Base-by-base conservation (phyloP, 2,888 invertebrate species). In the Pterostichus madidus region DNA sequence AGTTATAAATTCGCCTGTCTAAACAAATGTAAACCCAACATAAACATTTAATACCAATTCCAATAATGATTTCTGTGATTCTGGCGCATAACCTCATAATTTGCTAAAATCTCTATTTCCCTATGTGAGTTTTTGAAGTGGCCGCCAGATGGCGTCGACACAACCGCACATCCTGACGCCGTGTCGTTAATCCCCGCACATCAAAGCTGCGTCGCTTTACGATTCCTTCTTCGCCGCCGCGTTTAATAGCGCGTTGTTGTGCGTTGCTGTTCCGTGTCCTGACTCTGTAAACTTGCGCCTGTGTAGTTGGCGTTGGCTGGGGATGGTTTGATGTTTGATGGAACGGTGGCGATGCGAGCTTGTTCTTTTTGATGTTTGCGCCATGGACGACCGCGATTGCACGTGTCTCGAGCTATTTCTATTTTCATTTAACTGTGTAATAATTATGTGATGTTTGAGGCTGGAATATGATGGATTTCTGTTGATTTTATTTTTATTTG, bases 81-180 rank as follows among this genome's bases (percentile, higher is more conserved):
- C 7, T 39, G 39, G 7, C 39, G 5, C 39, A 39, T 35, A 64
- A 32, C 13, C 35, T 64, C 6, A 64, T 64, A 64, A 64, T 64
- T 64, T 64, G 64, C 39, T 64, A 64, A 64, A 64, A 64, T 64
- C 39, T 52, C 52, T 52, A 52, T 52, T 52, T 52, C 52, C 52
- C 13, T 5, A n/a, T 39, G 8, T 59, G 59, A 6, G 11, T 49
- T 15, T 75, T 75, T 75, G 75, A 75, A 75, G 75, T 75, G 24
- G 15, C 77, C 56, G 35, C 56, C 77, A 77, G 77, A 77, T 77
- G 77, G 13, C 77, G 15, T 71, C n/a, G 15, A 8, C 31, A 31
- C 56, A 35, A 56, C 77, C 77, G 77, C 71, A 71, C 77, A 77
- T 77, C 77, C 77, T 49, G 56, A 32, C 15, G 8, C 56, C 24